Base-by-base conservation (phyloP, 2,113 vertebrate species). In the Chionomys nivalis region DNA sequence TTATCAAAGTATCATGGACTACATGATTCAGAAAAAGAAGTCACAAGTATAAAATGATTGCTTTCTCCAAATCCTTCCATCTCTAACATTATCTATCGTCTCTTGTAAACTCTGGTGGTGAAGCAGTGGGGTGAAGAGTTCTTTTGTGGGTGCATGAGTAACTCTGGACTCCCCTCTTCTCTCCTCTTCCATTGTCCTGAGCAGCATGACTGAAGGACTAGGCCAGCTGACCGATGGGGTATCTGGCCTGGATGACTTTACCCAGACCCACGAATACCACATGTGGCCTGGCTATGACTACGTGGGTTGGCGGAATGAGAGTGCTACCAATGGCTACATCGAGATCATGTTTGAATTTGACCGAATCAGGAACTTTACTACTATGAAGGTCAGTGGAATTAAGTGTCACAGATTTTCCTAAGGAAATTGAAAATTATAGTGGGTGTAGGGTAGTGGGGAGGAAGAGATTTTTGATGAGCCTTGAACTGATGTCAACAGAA, bases 201-300 rank as follows among this genome's bases (percentile, higher is more conserved):
- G 1, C 95, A 99, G 99, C 96, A 99, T 99, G 98, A 99, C 98
- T 0, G 99, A 99, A 91, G 99, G 99, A 63, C 98, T 99, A 8
- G 99, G 99, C 39, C 99, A 99, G 98, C 94, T 99, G 96, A 99
- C 99, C 0, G 99, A 99, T 0, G 99, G 99, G 0, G 99, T 99
- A 39, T 99, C 99, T 3, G 99, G 99, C 93, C 98, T 99, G 98
- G 99, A 99, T 0, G 99, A 99, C 97, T 99, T 99, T 97, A 99
- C 99, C 0, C 99, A 99, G 98, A 99, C 99, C 94, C 99, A 99
- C 0, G 98, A 99, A 78, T 99, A 99, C 96, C 98, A 99, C 0
- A 98, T 99, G 95, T 99, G 99, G 99, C 99, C 99, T 0, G 99
- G 99, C 39, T 99, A 99, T 0, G 99, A 99, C 98, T 99, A 99